phyloP scores from a whole-genome alignment of 1,140 invertebrate species.

The Caenorhabditis latens region DNA sequence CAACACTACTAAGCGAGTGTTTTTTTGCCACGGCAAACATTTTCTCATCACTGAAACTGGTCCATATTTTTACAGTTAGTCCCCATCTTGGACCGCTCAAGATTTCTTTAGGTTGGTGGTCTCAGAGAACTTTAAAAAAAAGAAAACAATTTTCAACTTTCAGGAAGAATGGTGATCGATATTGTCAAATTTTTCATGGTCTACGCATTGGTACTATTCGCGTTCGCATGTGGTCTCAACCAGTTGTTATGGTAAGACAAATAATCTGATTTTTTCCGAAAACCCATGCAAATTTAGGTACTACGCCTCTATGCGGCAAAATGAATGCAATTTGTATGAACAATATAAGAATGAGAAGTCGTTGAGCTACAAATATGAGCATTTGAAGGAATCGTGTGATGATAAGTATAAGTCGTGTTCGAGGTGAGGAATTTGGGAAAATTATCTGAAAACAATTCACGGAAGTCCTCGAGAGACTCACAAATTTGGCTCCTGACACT shows the following conservation, averaged over 20 bases:
- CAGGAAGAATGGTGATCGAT: conserved; percentile 90
- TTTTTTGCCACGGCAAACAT: conserved; percentile 95
- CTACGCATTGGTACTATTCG: conserved; percentile 92
- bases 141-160: not conserved
- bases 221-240: conserved; percentile 94
- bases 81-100: conserved; percentile 96
- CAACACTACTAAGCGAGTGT: conserved; percentile 91
- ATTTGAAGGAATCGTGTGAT: conserved; percentile 84
- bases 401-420: conserved; percentile 87
- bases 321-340: conserved; percentile 47
- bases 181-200: conserved; percentile 94
- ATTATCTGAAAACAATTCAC: too few species aligned
- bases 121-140: not conserved
- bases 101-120: conserved; percentile 88
- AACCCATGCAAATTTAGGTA: conserved; percentile 44
- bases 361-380: conserved; percentile 81
- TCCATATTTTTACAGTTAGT: conserved; percentile 99
- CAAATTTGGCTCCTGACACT: too few species aligned
- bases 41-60: conserved; percentile 93
- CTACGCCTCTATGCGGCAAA: conserved; percentile 32
- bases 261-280: conserved; percentile 80
- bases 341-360: conserved; percentile 56
- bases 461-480: not conserved
- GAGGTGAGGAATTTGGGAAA: conserved; percentile 80
- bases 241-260: conserved; percentile 93